A percentile compares a stretch with the other conserved stretches of the same genome.
Evolutionary conservation across 1,140 invertebrate genomes (phyloP).

Genomic region (Temnothorax longispinosus): DNA sequence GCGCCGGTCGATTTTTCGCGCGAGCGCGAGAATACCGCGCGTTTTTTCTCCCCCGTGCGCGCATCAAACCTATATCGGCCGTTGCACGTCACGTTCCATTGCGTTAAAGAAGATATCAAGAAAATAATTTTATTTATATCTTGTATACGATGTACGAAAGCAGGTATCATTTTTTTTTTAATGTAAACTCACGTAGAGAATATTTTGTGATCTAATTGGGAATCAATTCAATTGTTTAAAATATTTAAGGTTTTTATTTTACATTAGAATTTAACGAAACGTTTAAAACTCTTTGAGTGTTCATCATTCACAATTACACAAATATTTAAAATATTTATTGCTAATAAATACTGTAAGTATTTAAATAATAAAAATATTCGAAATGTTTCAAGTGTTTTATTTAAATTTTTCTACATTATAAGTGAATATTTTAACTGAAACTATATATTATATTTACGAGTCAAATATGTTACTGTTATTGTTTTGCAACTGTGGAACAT

Average conservation of each 20-base stretch:
- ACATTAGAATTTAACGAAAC: background rate
- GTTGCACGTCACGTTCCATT: background rate
- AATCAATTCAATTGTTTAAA: background rate
- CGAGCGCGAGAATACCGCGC: constrained; percentile 28
- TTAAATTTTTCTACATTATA: background rate
- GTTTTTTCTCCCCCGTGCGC: background rate
- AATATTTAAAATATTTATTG: background rate
- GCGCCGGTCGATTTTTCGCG: constrained; percentile 53
- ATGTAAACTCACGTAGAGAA: background rate
- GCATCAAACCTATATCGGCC: background rate
- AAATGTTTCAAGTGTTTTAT: background rate
- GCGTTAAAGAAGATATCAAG: background rate
- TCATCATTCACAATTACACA: background rate
- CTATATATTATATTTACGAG: background rate
- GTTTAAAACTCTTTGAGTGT: background rate
- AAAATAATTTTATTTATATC: background rate
- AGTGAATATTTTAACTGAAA: background rate
- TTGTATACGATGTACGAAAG: background rate
- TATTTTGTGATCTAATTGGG: background rate
- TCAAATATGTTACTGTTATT: background rate
- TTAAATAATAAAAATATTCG: background rate
- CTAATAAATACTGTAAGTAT: background rate
- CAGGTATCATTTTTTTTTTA: background rate
- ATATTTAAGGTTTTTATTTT: background rate
- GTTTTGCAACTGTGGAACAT: background rate